Evolutionary conservation across 2,888 invertebrate species (phyloP), one percentile per base, ranked within the genome.

Genomic region (Tiphia femorata): DNA sequence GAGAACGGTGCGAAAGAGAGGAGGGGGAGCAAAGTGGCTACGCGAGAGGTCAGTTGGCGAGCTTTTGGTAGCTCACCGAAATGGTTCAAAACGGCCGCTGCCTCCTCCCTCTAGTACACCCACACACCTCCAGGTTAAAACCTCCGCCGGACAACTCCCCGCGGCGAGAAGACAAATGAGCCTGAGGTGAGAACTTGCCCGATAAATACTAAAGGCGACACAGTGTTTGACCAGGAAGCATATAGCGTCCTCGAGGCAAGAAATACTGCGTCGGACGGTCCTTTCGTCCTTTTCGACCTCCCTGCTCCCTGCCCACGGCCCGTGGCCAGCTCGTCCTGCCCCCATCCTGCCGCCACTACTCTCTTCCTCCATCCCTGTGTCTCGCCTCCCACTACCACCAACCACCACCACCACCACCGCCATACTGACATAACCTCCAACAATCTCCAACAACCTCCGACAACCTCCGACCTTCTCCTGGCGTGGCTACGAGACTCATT

Each of bases 181-280:
- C 76, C 72, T 79, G 83, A 83, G 83, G 83, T 83, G 83, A 83
- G 81, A 83, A 83, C 82, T 83, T 83, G 78, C 78, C 80, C 83
- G 81, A 83, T 83, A 83, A 83, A 83, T 83, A 83, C 81, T 79
- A 73, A 81, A 81, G 79, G 82, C 81, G 83, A 83, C 82, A 83
- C 79, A 79, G 73, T 79, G 81, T 80, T 81, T 80, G 81, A 82
- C 82, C 81, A 80, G 77, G 67, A 77, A 77, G 72, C 75, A 70
- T 72, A 76, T 75, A 76, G 65, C 72, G 67, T 49, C 49, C 65
- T 64, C 58, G 53, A 14, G 47, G 67, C 82, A 82, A 82, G 82
- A 81, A 81, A 81, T 81, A 81, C 77, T 73, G 76, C 77, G 67
- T 60, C 60, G 54, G 46, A 62, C 62, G 64, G 69, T 68, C 70